Evolutionary conservation across 2,113 vertebrate genomes (phyloP).

Genomic region (Vidua macroura): DNA sequence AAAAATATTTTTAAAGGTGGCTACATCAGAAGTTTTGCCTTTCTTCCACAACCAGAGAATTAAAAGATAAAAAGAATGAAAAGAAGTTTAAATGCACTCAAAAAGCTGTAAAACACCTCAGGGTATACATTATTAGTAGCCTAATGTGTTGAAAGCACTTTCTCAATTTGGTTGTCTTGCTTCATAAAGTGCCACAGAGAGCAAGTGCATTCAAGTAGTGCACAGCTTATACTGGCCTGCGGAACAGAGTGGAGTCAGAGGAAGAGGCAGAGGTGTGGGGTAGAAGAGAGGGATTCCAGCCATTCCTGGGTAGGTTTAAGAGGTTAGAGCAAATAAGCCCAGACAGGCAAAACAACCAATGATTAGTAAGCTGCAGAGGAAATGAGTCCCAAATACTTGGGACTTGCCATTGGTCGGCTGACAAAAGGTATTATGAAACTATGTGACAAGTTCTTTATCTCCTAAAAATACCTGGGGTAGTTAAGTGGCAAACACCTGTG

Average conservation of each 20-base stretch:
- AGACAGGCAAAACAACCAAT: not conserved
- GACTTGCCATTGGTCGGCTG: not conserved
- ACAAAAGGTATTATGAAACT: not conserved
- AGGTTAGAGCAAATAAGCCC: not conserved
- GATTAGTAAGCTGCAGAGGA: not conserved
- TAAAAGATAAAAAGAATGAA: not conserved
- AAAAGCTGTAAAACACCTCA: not conserved
- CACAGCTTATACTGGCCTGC: not conserved
- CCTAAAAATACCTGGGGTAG: not conserved
- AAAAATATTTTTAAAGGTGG: not conserved
- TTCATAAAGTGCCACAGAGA: not conserved
- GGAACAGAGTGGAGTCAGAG: not conserved
- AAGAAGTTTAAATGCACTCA: not conserved
- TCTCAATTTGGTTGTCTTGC: conserved; percentile 5
- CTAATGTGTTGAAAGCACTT: conserved; percentile 28
- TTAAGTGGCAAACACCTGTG: not conserved
- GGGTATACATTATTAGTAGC: not conserved
- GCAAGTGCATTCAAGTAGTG: not conserved
- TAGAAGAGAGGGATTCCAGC: not conserved
- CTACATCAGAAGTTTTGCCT: not conserved
- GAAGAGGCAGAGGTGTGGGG: not conserved
- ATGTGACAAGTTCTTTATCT: not conserved
- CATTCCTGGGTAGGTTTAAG: not conserved
- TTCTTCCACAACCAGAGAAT: not conserved
- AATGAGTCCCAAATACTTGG: not conserved